Base-by-base conservation (phyloP, 1,140 invertebrate genomes). In the Drosophila sturtevanti region DNA sequence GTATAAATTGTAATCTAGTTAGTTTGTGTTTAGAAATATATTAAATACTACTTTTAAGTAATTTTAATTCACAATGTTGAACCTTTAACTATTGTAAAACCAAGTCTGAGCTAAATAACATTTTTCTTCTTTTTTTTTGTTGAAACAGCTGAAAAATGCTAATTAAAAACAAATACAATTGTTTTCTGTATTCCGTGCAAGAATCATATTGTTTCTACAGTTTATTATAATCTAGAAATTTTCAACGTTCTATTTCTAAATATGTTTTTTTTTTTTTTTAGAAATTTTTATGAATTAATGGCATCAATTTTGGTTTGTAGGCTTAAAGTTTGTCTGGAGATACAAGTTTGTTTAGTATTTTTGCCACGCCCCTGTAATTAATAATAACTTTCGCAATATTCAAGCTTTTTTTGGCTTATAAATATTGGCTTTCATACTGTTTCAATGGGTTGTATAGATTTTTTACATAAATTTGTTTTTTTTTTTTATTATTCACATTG, bases 1-100 rank as follows among this genome's bases (percentile, higher is more conserved):
- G 52, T 14, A 4, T 60, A 12, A 54, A 60, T 38, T 71, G 12
- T 68, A 59, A 48, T 52, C 27, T 34, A 34, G 24, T 56, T 14
- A 34, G 27, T 31, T 9, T 0, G 27, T 1, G 9, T 11, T 24
- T 12, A 12, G 11, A 52, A 11, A 24, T 44, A 44, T 18, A 21
- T 52, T 52, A 4, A 6, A 5, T 24, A 12, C 10, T 12, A 6
- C 12, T 52, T 21, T 54, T 22, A n/a, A 24, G 11, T 54, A 54
- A 54, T 54, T 6, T 54, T 27, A 22, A 54, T 22, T 54, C 21
- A 27, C 51, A 24, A 16, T 48, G 10, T 21, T 18, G 41, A 48
- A 44, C 16, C 3, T 21, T 48, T 11, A 21, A 48, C 16, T 21
- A 48, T 11, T 48, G 18, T 18, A 21, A 21, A 18, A 48, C 41